phyloP scores from a whole-genome alignment of 2,888 invertebrate species.

The Zaprionus lineosus region DNA sequence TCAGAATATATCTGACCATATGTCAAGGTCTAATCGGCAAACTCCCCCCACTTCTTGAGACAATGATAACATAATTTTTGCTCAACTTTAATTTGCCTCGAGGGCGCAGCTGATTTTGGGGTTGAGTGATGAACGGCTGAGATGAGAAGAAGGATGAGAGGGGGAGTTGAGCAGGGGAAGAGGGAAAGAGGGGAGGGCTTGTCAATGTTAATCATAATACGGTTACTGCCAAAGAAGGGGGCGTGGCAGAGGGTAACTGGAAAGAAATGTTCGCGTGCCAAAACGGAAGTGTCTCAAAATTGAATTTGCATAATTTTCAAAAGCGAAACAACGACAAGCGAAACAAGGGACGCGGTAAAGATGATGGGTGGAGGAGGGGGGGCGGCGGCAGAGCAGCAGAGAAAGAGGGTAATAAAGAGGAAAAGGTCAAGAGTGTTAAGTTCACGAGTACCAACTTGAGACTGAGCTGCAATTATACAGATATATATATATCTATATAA shows the following conservation, averaged over 20 bases:
- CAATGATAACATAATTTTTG: slow-evolving; percentile 67
- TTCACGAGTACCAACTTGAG: too few species aligned
- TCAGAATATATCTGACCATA: too few species aligned
- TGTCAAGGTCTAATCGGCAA: too few species aligned
- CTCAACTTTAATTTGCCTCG: slow-evolving; percentile 17
- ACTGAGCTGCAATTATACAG: too few species aligned
- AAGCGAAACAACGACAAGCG: slow-evolving; percentile 6
- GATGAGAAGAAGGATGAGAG: too few species aligned
- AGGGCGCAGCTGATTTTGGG: too few species aligned
- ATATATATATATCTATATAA: too few species aligned
- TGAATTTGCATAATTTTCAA: slow-evolving; percentile 62
- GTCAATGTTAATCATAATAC: slow-evolving; percentile 73
- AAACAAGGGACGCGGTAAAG: neutral
- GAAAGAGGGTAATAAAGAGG: too few species aligned
- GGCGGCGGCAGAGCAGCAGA: too few species aligned
- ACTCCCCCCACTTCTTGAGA: too few species aligned
- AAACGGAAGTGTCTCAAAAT: slow-evolving; percentile 59
- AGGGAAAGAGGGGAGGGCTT: slow-evolving; percentile 47
- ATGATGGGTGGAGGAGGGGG: neutral
- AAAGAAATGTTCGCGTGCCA: slow-evolving; percentile 52
- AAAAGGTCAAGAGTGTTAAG: neutral
- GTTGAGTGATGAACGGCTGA: too few species aligned
- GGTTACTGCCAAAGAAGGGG: slow-evolving; percentile 43
- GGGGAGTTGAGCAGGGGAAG: too few species aligned
- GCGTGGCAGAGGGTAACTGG: slow-evolving; percentile 27